Percentiles rank a stretch among this genome's conserved stretches.
Evolutionary conservation across 2,113 vertebrate species (phyloP).

Genomic region (Chionomys nivalis): DNA sequence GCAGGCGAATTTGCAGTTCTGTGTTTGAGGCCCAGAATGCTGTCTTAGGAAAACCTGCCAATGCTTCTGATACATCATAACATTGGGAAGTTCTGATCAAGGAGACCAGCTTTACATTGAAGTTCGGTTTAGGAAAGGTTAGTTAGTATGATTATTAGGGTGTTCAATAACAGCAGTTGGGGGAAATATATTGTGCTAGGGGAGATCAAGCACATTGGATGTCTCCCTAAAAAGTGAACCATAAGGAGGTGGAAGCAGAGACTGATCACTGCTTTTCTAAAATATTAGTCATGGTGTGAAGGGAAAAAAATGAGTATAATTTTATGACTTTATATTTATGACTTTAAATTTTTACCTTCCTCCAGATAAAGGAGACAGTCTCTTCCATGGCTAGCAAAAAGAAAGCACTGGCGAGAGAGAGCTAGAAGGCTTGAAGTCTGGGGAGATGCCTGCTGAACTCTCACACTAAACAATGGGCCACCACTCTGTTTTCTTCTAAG

Average conservation of each 20-base stretch:
- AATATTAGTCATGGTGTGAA: conserved; percentile 18
- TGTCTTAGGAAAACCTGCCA: not conserved
- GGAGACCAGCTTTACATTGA: not conserved
- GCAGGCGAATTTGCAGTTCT: not conserved
- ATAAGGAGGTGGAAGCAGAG: not conserved
- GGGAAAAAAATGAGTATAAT: not conserved
- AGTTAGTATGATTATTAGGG: not conserved
- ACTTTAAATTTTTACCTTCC: not conserved
- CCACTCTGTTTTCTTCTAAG: not conserved
- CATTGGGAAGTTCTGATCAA: not conserved
- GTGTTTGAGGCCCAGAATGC: not conserved
- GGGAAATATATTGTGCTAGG: not conserved
- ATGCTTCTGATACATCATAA: not conserved
- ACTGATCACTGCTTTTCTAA: conserved; percentile 6
- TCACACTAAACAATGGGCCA: not conserved
- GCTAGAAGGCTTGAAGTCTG: not conserved
- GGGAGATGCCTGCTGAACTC: not conserved
- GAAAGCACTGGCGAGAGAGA: not conserved
- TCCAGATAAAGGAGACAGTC: not conserved
- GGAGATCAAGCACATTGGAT: not conserved
- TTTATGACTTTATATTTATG: conserved; percentile 28
- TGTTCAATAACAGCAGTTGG: not conserved
- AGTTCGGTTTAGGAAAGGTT: not conserved
- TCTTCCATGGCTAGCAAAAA: not conserved
- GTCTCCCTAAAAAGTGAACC: conserved; percentile 39